Evolutionary conservation across 2,888 invertebrate species (phyloP).

Genomic region (Euphydryas editha): DNA sequence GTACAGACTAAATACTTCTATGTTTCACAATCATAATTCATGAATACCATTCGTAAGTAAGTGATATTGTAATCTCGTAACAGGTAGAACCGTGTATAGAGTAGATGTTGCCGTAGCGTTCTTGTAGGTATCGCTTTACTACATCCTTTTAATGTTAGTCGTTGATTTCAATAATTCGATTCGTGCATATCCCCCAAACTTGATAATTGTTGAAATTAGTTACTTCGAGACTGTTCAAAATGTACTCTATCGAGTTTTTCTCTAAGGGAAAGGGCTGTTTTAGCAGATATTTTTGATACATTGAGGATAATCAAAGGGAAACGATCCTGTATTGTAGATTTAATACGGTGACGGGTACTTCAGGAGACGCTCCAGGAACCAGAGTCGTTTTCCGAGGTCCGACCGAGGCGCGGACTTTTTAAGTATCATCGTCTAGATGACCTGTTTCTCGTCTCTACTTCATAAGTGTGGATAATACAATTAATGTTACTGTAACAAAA

Average conservation of each 20-base stretch:
- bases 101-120: slow-evolving; percentile 73
- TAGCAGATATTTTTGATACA: slow-evolving; percentile 84
- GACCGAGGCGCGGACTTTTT: slow-evolving; percentile 43
- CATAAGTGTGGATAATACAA: slow-evolving; percentile 70
- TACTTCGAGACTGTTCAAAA: slow-evolving; percentile 83
- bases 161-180: slow-evolving; percentile 73
- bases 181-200: slow-evolving; percentile 80
- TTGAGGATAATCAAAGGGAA: slow-evolving; percentile 81
- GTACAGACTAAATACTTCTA: slow-evolving; percentile 65
- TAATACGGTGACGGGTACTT: slow-evolving; percentile 42
- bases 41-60: slow-evolving; percentile 64
- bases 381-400: slow-evolving; percentile 33
- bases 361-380: slow-evolving; percentile 37
- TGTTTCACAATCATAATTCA: slow-evolving; percentile 58
- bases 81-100: slow-evolving; percentile 64
- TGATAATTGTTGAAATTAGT: slow-evolving; percentile 82
- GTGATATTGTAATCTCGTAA: slow-evolving; percentile 59
- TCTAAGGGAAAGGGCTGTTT: slow-evolving; percentile 82
- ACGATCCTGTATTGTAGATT: slow-evolving; percentile 66
- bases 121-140: slow-evolving; percentile 73
- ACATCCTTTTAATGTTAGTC: slow-evolving; percentile 67
- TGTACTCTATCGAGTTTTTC: slow-evolving; percentile 78
- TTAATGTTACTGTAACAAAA: slow-evolving; percentile 79
- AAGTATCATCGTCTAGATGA: slow-evolving; percentile 50
- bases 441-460: slow-evolving; percentile 63